Percentiles rank a stretch among this genome's conserved stretches.
phyloP scores from a whole-genome alignment of 2,113 vertebrate species.

The Halichoerus grypus region DNA sequence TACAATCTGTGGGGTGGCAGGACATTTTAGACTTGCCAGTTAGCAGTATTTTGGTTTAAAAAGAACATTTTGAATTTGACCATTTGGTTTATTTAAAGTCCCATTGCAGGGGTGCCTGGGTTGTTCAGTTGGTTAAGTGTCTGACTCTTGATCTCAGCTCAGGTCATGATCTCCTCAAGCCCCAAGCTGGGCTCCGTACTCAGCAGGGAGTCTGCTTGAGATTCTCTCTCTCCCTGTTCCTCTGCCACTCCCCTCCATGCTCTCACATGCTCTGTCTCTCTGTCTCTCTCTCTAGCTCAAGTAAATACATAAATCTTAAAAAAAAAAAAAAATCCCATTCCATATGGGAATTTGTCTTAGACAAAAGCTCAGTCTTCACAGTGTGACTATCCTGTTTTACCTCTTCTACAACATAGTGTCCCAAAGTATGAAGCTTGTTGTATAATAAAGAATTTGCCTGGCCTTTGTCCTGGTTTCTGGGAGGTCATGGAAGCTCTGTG shows the following conservation, averaged over 20 bases:
- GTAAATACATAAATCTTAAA: background rate
- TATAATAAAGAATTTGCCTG: background rate
- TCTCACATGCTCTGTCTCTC: background rate
- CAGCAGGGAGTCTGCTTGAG: background rate
- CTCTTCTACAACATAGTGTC: background rate
- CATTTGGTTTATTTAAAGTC: background rate
- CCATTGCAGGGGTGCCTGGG: background rate
- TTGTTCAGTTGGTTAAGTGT: background rate
- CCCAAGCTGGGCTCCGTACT: background rate
- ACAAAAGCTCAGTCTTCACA: background rate
- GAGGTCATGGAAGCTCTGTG: background rate
- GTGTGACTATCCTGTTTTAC: background rate
- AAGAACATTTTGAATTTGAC: background rate
- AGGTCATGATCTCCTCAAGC: background rate
- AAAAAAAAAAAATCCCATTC: background rate
- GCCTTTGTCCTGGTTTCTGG: background rate
- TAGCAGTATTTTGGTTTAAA: slow-evolving; percentile 5
- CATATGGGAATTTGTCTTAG: background rate
- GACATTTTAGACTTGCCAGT: background rate
- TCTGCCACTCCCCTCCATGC: background rate
- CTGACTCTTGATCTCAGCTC: background rate
- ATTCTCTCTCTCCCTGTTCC: background rate
- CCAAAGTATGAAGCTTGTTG: background rate
- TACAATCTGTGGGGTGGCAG: background rate
- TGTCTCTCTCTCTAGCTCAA: background rate